A percentile compares a stretch with the other conserved stretches of the same genome.
phyloP scores from a whole-genome alignment of 2,888 invertebrate genomes.

The Villa cingulata region DNA sequence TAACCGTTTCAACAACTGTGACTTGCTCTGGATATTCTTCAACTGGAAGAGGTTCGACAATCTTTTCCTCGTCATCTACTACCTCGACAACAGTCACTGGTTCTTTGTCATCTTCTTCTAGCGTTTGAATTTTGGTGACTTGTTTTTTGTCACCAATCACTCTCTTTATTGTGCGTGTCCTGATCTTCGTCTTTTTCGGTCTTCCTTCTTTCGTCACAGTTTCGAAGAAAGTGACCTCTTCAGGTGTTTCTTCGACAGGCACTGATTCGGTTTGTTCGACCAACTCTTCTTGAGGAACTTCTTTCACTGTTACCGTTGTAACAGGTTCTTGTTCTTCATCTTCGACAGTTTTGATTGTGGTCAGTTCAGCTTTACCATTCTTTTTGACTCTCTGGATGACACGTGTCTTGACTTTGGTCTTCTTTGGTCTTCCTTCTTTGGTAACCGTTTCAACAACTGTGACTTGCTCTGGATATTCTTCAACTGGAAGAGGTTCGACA shows the following conservation, averaged over 20 bases:
- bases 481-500: neutral
- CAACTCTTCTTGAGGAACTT: slow-evolving; percentile 13
- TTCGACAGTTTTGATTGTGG: slow-evolving; percentile 25
- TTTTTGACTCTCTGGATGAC: slow-evolving; percentile 26
- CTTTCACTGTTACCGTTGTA: slow-evolving; percentile 25
- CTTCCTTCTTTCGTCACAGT: slow-evolving; percentile 18
- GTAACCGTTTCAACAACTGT: slow-evolving; percentile 34
- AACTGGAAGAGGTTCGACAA: slow-evolving; percentile 16
- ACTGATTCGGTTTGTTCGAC: slow-evolving; percentile 12
- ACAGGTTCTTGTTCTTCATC: slow-evolving; percentile 28
- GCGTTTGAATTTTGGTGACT: slow-evolving; percentile 31
- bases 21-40: slow-evolving; percentile 28
- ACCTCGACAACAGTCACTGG: slow-evolving; percentile 22
- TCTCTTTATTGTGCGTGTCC: slow-evolving; percentile 27
- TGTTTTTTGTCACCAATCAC: slow-evolving; percentile 28
- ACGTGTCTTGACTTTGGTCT: slow-evolving; percentile 27
- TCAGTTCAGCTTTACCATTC: slow-evolving; percentile 24
- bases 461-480: slow-evolving; percentile 22
- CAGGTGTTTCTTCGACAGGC: slow-evolving; percentile 12
- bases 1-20: slow-evolving; percentile 9
- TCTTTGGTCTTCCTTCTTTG: slow-evolving; percentile 23
- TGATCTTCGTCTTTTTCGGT: slow-evolving; percentile 20
- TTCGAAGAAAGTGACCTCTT: slow-evolving; percentile 14
- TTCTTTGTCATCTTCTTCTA: slow-evolving; percentile 29
- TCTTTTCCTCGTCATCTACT: slow-evolving; percentile 16